Percentiles rank a stretch among this genome's conserved stretches.
These are phyloP conservation scores for Aphis gossypii DNA, from an alignment of 1,140 invertebrate species.

Conservation along the genomic window DNA sequence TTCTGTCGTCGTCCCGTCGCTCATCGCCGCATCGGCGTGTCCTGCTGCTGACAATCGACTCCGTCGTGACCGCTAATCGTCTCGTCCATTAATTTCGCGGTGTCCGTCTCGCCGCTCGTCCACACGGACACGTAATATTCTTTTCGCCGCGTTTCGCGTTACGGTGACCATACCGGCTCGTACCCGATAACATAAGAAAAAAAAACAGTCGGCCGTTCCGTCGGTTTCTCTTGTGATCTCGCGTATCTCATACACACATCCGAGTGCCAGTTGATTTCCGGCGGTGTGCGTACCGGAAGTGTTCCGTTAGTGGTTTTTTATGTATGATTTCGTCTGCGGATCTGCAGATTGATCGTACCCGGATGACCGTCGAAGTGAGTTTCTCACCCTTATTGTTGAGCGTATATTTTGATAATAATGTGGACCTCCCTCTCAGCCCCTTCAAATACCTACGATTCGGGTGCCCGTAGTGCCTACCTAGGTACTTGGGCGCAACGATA, in stretches of 20 bases:
- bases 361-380: slow-evolving; percentile 26
- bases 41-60: not conserved
- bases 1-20: not conserved
- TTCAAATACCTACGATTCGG: not conserved
- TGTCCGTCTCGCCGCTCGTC: not conserved
- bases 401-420: not conserved
- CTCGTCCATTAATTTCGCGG: no score
- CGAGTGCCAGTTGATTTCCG: not conserved
- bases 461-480: not conserved
- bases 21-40: not conserved
- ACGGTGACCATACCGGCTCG: not conserved
- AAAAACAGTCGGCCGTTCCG: not conserved
- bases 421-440: not conserved
- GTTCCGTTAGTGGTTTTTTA: not conserved
- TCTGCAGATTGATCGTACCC: not conserved
- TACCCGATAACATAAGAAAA: not conserved
- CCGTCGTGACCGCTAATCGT: not conserved
- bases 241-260: not conserved
- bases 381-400: not conserved
- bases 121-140: no score
- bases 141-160: not conserved
- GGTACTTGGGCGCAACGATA: no score
- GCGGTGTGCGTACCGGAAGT: not conserved
- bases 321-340: not conserved
- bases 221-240: not conserved